Evolutionary conservation across 2,888 invertebrate genomes (phyloP).

Genomic region (Hypomecis punctinalis): DNA sequence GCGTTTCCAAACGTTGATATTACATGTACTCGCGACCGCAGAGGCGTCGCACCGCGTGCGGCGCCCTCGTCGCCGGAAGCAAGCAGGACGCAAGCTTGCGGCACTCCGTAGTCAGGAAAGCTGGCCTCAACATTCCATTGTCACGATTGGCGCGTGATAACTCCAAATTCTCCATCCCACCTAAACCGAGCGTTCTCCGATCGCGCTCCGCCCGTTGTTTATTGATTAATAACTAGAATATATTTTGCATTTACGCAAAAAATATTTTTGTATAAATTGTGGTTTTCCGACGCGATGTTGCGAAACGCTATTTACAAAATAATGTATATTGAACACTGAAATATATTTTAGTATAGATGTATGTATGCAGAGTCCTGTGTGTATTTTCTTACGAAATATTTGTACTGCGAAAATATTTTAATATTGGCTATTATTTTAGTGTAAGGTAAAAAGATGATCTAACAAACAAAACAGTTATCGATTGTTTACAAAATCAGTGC

Average conservation of each 20-base stretch:
- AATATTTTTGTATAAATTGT: constrained; percentile 80
- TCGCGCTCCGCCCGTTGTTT: constrained; percentile 60
- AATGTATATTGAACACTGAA: constrained; percentile 75
- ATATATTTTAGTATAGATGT: constrained; percentile 80
- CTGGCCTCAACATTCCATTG: constrained; percentile 74
- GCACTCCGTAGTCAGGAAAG: constrained; percentile 51
- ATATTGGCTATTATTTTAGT: constrained; percentile 82
- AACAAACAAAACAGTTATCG: constrained; percentile 75
- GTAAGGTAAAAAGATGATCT: constrained; percentile 73
- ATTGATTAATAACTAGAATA: constrained; percentile 60
- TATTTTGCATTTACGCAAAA: constrained; percentile 63
- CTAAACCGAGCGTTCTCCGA: constrained; percentile 64
- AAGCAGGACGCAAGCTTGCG: constrained; percentile 59
- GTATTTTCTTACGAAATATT: constrained; percentile 83
- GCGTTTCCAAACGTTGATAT: constrained; percentile 31
- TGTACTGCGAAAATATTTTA: constrained; percentile 80
- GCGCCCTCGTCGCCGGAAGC: constrained; percentile 1
- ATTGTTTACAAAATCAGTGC: constrained; percentile 79
- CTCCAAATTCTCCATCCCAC: constrained; percentile 80
- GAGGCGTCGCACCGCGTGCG: background rate
- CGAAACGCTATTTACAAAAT: constrained; percentile 79
- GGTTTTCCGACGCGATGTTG: constrained; percentile 65
- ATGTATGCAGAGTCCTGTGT: constrained; percentile 80
- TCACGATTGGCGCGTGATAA: constrained; percentile 69
- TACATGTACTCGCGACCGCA: constrained; percentile 1